Percentiles rank a stretch among this genome's conserved stretches.
These are phyloP conservation scores for Calephelis perditalis DNA, from an alignment of 2,888 invertebrate species.

Conservation along the genomic window DNA sequence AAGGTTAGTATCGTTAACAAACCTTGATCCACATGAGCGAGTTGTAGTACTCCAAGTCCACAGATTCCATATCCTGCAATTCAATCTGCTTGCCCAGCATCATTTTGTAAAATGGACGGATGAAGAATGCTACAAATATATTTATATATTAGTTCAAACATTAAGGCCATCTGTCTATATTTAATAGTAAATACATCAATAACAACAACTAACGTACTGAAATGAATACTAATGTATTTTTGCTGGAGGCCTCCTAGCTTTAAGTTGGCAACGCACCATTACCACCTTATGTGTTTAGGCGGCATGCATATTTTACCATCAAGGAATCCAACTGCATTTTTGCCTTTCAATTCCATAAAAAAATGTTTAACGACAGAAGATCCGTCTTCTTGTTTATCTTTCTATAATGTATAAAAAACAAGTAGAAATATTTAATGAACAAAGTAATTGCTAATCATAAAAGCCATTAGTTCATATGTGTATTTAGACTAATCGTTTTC, in stretches of 20 bases:
- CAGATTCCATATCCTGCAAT: constrained; percentile 98
- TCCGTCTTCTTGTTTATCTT: no score
- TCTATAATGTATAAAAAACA: background rate
- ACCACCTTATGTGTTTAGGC: no score
- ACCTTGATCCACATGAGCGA: constrained; percentile 95
- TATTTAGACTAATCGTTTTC: constrained; percentile 1
- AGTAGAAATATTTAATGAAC: background rate
- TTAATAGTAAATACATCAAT: no score
- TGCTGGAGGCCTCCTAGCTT: no score
- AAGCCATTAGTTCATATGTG: background rate
- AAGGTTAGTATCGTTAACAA: constrained; percentile 4
- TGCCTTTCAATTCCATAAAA: no score
- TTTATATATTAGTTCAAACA: background rate
- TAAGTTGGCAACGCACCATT: no score
- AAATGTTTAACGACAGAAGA: no score
- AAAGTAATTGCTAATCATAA: background rate
- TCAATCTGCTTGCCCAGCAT: constrained; percentile 97
- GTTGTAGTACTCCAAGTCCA: constrained; percentile 99
- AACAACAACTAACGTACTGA: no score
- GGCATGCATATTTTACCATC: no score
- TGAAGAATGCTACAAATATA: constrained; percentile 91
- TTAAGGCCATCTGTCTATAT: background rate
- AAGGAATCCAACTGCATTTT: no score
- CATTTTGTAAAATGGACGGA: constrained; percentile 99
- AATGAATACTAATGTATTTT: no score